Evolutionary conservation across 1,140 invertebrate species (phyloP), one percentile per base, ranked within the genome.

Genomic region (Aphelenchoides fujianensis): DNA sequence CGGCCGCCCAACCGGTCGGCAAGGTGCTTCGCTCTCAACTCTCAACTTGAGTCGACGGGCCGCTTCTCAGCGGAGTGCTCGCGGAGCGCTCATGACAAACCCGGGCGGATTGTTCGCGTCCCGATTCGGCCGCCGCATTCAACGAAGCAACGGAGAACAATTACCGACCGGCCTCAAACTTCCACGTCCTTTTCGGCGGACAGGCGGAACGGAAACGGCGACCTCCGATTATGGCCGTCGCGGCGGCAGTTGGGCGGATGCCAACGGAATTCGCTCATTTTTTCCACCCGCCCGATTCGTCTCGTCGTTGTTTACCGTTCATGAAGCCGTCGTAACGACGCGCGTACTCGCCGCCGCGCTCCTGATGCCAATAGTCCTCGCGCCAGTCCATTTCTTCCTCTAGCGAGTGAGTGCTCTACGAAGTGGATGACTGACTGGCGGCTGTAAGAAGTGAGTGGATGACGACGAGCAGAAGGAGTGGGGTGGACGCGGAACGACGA

Each of bases 321-420:
- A 48, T 12, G 23, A 48, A 12, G 41, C 23, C 12, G 23, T 48
- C 41, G 41, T 48, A 48, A 23, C 41, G 41, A 16, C 41, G 12
- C 12, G 12, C 41, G 41, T 48, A 48, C 12, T 48, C 41, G n/a
- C n/a, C n/a, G n/a, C n/a, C n/a, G 12, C 41, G 41, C 12, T 19
- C 19, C 19, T 19, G 55, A 19, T 59, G 55, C 55, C 55, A 59
- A 59, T 59, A 59, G 34, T 59, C 55, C 5, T 59, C 5, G 5
- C 55, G 55, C 55, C 55, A 59, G 12, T 59, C 55, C 55, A 59
- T 59, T 5, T 16, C 12, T 12, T 23, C 41, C 41, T n/a, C n/a
- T n/a, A n/a, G n/a, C n/a, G n/a, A n/a, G n/a, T n/a, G n/a, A n/a
- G n/a, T n/a, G n/a, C n/a, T n/a, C n/a, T n/a, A n/a, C n/a, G n/a